Evolutionary conservation across 1,140 invertebrate species (phyloP).

Genomic region (Ceratina australensis): DNA sequence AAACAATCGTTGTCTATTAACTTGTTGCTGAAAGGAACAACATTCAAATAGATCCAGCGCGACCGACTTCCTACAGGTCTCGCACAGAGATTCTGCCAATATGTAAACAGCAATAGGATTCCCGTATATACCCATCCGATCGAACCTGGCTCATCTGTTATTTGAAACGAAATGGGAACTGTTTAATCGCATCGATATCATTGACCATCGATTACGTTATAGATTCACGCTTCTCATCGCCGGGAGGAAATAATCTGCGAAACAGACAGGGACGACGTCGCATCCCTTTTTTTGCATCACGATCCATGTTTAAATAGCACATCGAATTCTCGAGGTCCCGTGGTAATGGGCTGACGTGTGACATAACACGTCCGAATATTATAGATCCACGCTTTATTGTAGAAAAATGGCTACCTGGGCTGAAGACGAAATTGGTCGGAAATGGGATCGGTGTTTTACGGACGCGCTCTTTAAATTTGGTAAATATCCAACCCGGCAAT

Average conservation of each 20-base stretch:
- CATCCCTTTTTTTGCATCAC: not conserved
- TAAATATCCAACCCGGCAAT: conserved; percentile 64
- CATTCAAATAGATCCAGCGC: not conserved
- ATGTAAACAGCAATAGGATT: conserved; percentile 6
- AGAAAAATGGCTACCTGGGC: conserved; percentile 75
- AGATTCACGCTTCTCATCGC: not conserved
- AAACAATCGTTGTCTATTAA: conserved; percentile 19
- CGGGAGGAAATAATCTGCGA: no score
- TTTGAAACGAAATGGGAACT: conserved; percentile 22
- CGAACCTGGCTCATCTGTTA: not conserved
- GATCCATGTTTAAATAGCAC: not conserved
- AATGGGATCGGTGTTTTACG: conserved; percentile 79
- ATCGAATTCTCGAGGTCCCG: no score
- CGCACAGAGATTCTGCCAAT: no score
- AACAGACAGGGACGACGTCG: no score
- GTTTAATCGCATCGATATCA: conserved; percentile 17
- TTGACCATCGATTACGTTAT: not conserved
- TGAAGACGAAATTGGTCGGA: conserved; percentile 79
- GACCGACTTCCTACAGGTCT: not conserved
- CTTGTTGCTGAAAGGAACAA: not conserved
- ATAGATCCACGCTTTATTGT: conserved; percentile 35
- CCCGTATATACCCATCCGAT: no score
- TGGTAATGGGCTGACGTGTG: conserved; percentile 35
- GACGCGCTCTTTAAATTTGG: conserved; percentile 78
- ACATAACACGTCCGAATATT: conserved; percentile 46